phyloP scores from a whole-genome alignment of 2,113 vertebrate genomes.

The Turdus rufiventris region DNA sequence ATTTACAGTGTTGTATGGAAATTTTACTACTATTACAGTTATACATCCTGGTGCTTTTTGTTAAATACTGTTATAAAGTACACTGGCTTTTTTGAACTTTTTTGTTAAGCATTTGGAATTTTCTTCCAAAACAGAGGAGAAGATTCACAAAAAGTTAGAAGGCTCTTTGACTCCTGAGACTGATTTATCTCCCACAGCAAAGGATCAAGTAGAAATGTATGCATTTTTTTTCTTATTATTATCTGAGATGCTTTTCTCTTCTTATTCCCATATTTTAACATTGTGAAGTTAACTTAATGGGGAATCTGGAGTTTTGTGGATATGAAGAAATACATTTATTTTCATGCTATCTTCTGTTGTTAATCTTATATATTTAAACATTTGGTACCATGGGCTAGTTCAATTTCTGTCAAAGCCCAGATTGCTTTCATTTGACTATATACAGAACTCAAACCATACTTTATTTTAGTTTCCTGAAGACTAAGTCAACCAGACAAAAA shows the following conservation, averaged over 20 bases:
- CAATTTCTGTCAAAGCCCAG: background rate
- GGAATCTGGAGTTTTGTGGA: background rate
- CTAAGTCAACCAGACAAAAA: background rate
- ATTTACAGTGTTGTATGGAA: background rate
- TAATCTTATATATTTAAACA: background rate
- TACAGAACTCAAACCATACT: background rate
- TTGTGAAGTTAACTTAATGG: background rate
- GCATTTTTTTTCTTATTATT: slow-evolving; percentile 30
- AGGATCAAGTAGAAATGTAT: slow-evolving; percentile 99
- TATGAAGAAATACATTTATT: background rate
- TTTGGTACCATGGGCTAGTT: background rate
- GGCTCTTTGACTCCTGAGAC: slow-evolving; percentile 89
- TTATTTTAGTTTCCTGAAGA: background rate
- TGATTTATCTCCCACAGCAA: slow-evolving; percentile 88
- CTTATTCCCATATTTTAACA: background rate
- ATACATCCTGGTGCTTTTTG: background rate
- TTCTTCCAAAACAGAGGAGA: slow-evolving; percentile 87
- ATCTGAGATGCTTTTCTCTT: background rate
- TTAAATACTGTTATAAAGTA: background rate
- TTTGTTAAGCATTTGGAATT: slow-evolving; percentile 52
- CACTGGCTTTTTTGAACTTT: background rate
- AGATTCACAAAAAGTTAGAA: slow-evolving; percentile 89
- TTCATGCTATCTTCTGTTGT: background rate
- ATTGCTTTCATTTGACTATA: background rate
- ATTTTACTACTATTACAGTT: background rate